Conservation (phyloP, 2,797 vertebrate species). For the Mormyrops attenuatus region DNA sequence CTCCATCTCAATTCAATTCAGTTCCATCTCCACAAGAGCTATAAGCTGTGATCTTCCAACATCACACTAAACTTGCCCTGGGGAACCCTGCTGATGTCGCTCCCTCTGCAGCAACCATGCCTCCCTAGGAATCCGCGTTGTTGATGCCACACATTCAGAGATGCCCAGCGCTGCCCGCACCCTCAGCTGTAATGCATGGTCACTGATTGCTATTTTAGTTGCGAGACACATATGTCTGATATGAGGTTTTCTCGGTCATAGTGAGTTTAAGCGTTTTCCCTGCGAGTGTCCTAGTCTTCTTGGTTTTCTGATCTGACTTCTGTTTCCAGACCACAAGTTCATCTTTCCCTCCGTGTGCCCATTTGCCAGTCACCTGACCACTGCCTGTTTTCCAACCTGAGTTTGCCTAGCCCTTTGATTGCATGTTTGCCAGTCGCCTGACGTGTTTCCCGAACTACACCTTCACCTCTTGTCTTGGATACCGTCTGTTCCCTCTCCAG, state of each 20-base stretch:
- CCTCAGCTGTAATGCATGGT: neutral
- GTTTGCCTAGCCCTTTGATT: neutral
- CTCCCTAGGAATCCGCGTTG: neutral
- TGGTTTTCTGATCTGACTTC: neutral
- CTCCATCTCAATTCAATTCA: neutral
- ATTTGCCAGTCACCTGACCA: neutral
- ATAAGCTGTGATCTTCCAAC: neutral
- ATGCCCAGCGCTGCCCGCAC: neutral
- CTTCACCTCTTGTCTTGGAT: neutral
- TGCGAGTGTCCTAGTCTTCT: neutral
- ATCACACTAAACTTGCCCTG: neutral
- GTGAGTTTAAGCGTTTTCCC: neutral
- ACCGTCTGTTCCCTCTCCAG: neutral
- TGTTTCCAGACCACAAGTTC: neutral
- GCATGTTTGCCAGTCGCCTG: neutral
- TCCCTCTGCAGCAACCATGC: neutral
- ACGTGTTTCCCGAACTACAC: neutral
- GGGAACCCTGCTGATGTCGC: neutral
- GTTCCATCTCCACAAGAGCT: slow-evolving; percentile 4
- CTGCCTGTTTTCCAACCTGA: neutral
- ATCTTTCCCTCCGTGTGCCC: neutral
- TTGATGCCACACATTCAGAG: neutral
- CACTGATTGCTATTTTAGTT: neutral
- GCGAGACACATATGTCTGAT: neutral
- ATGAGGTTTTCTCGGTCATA: neutral